A percentile compares a stretch with the other conserved stretches of the same genome.
Evolutionary conservation across 2,113 vertebrate genomes (phyloP).

Genomic region (Nothocercus julius): DNA sequence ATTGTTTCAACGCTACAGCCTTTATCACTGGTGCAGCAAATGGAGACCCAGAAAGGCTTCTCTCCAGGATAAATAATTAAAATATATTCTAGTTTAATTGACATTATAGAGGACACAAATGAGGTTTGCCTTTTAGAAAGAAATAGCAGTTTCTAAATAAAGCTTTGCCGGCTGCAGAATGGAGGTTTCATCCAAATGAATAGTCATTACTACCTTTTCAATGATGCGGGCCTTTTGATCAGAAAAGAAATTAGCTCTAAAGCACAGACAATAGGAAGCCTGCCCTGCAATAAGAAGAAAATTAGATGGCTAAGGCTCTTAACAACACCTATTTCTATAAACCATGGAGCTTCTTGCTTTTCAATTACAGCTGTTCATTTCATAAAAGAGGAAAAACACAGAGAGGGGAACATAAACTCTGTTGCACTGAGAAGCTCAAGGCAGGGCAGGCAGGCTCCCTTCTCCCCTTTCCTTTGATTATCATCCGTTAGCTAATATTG

Average conservation of each 20-base stretch:
- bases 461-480: slow-evolving; percentile 67
- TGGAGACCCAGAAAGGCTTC: slow-evolving; percentile 83
- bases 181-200: slow-evolving; percentile 83
- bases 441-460: slow-evolving; percentile 27
- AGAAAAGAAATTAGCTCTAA: slow-evolving; percentile 86
- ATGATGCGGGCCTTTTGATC: slow-evolving; percentile 85
- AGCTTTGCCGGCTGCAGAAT: slow-evolving; percentile 78
- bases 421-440: slow-evolving; percentile 62
- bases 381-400: slow-evolving; percentile 79
- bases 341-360: slow-evolving; percentile 82
- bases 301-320: slow-evolving; percentile 83
- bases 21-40: slow-evolving; percentile 75
- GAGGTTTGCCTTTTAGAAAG: slow-evolving; percentile 82
- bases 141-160: slow-evolving; percentile 85
- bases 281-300: slow-evolving; percentile 86
- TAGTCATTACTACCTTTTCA: slow-evolving; percentile 89
- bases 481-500: slow-evolving; percentile 68
- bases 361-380: slow-evolving; percentile 88
- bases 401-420: slow-evolving; percentile 76
- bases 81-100: slow-evolving; percentile 86
- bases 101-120: slow-evolving; percentile 85
- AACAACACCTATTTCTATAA: slow-evolving; percentile 87
- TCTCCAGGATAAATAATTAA: slow-evolving; percentile 84
- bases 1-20: slow-evolving; percentile 69
- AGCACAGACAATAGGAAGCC: slow-evolving; percentile 84